A percentile compares a stretch with the other conserved stretches of the same genome.
Evolutionary conservation across 2,113 vertebrate species (phyloP).

Genomic region (Urocynchramus pylzowi): DNA sequence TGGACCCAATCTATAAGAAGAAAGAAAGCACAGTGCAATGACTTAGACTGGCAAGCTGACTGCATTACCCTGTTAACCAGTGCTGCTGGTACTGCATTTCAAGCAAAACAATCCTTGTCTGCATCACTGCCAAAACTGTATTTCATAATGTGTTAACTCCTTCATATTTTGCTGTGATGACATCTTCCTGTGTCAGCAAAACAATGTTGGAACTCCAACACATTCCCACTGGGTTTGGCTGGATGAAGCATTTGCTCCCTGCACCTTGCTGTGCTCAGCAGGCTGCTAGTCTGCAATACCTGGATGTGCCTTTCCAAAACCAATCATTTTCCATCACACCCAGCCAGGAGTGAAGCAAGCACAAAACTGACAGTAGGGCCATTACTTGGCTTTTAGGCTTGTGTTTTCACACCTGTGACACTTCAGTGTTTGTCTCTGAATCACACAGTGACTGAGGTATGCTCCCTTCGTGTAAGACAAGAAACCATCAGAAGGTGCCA

Average conservation of each 20-base stretch:
- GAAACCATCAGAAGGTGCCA: not conserved
- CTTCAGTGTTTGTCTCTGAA: not conserved
- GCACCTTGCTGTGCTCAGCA: not conserved
- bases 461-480: not conserved
- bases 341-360: not conserved
- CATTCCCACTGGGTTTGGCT: constrained; percentile 19
- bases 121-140: not conserved
- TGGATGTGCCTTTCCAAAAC: not conserved
- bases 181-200: constrained; percentile 49
- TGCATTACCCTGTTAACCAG: not conserved
- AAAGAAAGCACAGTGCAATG: not conserved
- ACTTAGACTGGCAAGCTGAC: not conserved
- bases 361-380: not conserved
- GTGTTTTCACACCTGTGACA: constrained; percentile 6
- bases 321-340: not conserved
- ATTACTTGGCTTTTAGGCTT: not conserved
- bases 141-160: constrained; percentile 52
- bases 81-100: not conserved
- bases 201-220: not conserved
- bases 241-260: not conserved
- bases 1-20: not conserved
- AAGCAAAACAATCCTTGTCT: constrained; percentile 16
- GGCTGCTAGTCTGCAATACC: not conserved
- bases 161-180: constrained; percentile 24
- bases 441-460: not conserved